Conservation (phyloP, 1,140 invertebrate species). For the Laupala kohalensis region DNA sequence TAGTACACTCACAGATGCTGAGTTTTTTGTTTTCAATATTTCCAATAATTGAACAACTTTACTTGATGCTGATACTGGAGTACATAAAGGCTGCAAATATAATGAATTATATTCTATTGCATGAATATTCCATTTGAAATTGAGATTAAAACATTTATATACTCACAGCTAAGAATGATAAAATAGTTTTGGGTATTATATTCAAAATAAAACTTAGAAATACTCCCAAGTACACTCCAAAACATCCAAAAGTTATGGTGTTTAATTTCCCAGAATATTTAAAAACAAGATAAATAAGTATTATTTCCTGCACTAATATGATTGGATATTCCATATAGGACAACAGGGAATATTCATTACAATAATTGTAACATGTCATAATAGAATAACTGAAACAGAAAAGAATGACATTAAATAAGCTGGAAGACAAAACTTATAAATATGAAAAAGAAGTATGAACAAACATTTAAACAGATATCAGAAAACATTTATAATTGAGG, state of each 20-base stretch:
- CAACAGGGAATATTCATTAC: constrained; percentile 48
- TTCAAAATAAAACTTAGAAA: constrained; percentile 33
- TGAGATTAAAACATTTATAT: neutral
- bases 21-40: constrained; percentile 43
- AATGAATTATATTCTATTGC: neutral
- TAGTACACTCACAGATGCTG: constrained; percentile 45
- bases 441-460: no score
- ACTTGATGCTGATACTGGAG: constrained; percentile 51
- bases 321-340: constrained; percentile 62
- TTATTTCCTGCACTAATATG: constrained; percentile 48
- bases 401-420: neutral
- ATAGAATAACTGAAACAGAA: constrained; percentile 49
- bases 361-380: constrained; percentile 54
- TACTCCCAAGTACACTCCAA: constrained; percentile 33
- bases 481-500: no score
- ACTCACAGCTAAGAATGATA: constrained; percentile 48
- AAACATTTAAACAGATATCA: no score
- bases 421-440: neutral
- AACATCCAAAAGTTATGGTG: constrained; percentile 24
- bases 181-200: constrained; percentile 36
- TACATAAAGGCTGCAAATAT: constrained; percentile 43
- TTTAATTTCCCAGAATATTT: constrained; percentile 41
- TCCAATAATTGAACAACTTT: constrained; percentile 51
- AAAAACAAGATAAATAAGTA: constrained; percentile 48
- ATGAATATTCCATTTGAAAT: neutral